These are phyloP conservation scores for Hybos culiciformis DNA, from an alignment of 2,888 invertebrate species.

Conservation along the genomic window DNA sequence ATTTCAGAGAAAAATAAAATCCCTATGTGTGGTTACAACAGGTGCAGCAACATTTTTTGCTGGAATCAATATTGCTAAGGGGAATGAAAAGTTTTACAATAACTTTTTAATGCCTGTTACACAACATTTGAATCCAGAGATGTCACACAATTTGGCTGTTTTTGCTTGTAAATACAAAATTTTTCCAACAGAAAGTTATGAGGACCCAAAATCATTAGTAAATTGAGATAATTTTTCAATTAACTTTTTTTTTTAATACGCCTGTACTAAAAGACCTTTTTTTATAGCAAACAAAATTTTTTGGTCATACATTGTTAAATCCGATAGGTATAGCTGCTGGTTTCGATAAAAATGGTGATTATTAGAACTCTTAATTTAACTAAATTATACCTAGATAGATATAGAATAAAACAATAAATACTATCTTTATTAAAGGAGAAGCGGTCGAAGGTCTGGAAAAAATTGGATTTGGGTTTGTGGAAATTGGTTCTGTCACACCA, in stretches of 20 bases:
- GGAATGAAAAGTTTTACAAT: slow-evolving; percentile 66
- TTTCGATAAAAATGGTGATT: slow-evolving; percentile 97
- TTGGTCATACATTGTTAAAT: slow-evolving; percentile 61
- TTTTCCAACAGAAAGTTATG: slow-evolving; percentile 38
- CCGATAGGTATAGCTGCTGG: slow-evolving; percentile 98
- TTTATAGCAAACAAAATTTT: slow-evolving; percentile 51
- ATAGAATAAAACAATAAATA: no score
- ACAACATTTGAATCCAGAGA: slow-evolving; percentile 56
- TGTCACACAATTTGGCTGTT: slow-evolving; percentile 67
- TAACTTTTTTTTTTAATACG: not conserved
- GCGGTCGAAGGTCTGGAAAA: slow-evolving; percentile 67
- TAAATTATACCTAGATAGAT: no score
- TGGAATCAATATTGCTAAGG: slow-evolving; percentile 54
- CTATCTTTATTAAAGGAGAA: no score
- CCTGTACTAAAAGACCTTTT: not conserved
- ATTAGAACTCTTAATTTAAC: no score
- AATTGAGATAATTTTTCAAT: slow-evolving; percentile 14
- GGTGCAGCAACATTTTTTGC: slow-evolving; percentile 53
- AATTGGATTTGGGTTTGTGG: slow-evolving; percentile 89
- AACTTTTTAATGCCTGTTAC: slow-evolving; percentile 56
- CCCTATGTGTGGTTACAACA: slow-evolving; percentile 47
- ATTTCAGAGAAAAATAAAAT: slow-evolving; percentile 46
- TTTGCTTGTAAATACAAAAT: slow-evolving; percentile 61
- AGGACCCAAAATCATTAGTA: slow-evolving; percentile 55
- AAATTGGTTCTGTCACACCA: slow-evolving; percentile 94